Evolutionary conservation across 2,113 vertebrate genomes (phyloP), one percentile per base, ranked within the genome.

Genomic region (Poeciliopsis turrubarensis): DNA sequence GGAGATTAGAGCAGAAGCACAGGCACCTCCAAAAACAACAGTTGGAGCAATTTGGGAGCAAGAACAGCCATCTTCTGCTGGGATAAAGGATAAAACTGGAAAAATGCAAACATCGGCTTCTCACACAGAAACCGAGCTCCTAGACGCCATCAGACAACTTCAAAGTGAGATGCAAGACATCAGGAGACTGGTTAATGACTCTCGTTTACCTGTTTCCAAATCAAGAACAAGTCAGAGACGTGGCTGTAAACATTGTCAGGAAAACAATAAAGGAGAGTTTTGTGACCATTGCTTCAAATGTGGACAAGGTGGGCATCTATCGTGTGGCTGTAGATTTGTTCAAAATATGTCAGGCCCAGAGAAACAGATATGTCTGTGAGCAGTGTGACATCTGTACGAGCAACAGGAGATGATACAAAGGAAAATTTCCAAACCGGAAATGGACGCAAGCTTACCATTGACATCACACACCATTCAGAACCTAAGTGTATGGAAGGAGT

Each of bases 221-320:
- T 63, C 61, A 63, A 63, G 29, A 30, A 3, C 31, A 62, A 63
- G 12, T 2, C 62, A 39, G 4, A 85, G 65, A 22, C 4, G n/a
- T 0, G 70, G 51, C 9, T 87, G 80, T 9, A 81, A 57, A 26
- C 37, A 22, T 1, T 88, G 84, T 37, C 76, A 86, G 15, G 65
- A 83, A 2, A 65, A 22, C 0, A 67, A 62, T 8, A 34, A 1
- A 19, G 72, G 65, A 12, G 75, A 86, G 0, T 32, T 79, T 1
- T 83, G 77, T 27, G 71, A 85, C 17, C 73, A 85, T 44, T 90
- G 80, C 15, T 85, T 89, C 9, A 88, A 87, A 51, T 85, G 79
- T 54, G 84, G 84, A 31, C 74, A 78, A 12, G 73, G 68, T 60
- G 79, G 80, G 1, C 80, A 88, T 30, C 14, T 63, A 15, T 68